Percentiles rank a stretch among this genome's conserved stretches.
phyloP scores from a whole-genome alignment of 2,888 invertebrate genomes.

The Patella depressa region DNA sequence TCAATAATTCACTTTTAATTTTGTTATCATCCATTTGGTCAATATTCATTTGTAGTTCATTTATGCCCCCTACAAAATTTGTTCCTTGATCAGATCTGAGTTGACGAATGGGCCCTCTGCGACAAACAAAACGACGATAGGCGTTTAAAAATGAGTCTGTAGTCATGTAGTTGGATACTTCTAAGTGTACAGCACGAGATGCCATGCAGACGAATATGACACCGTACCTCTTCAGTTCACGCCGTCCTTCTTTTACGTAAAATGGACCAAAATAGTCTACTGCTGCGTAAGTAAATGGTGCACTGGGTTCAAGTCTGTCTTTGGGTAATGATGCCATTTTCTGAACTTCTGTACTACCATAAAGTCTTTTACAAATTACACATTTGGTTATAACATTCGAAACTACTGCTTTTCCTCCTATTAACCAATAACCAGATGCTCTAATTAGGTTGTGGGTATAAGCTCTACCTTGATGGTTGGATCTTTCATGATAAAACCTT shows the following conservation, averaged over 20 bases:
- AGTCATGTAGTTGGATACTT: slow-evolving; percentile 37
- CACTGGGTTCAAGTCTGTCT: slow-evolving; percentile 16
- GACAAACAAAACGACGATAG: slow-evolving; percentile 15
- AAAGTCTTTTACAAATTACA: slow-evolving; percentile 4
- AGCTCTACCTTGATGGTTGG: not conserved
- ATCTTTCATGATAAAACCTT: slow-evolving; percentile 15
- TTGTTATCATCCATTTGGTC: not conserved
- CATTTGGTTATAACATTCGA: not conserved
- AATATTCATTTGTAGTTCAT: slow-evolving; percentile 13
- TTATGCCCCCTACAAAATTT: slow-evolving; percentile 39
- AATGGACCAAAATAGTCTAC: slow-evolving; percentile 34
- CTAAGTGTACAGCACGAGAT: slow-evolving; percentile 59
- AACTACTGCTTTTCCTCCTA: not conserved
- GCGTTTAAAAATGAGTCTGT: slow-evolving; percentile 45
- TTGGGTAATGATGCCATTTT: slow-evolving; percentile 27
- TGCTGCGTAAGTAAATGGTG: slow-evolving; percentile 26
- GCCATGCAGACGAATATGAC: slow-evolving; percentile 59
- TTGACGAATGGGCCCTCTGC: slow-evolving; percentile 37
- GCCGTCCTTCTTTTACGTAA: slow-evolving; percentile 48
- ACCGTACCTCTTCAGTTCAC: slow-evolving; percentile 55
- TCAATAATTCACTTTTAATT: not conserved
- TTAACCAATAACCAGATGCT: not conserved
- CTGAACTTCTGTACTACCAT: slow-evolving; percentile 7
- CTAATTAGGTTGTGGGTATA: not conserved
- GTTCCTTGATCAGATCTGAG: slow-evolving; percentile 39